phyloP scores from a whole-genome alignment of 2,888 invertebrate species.

The Dryococelus australis region DNA sequence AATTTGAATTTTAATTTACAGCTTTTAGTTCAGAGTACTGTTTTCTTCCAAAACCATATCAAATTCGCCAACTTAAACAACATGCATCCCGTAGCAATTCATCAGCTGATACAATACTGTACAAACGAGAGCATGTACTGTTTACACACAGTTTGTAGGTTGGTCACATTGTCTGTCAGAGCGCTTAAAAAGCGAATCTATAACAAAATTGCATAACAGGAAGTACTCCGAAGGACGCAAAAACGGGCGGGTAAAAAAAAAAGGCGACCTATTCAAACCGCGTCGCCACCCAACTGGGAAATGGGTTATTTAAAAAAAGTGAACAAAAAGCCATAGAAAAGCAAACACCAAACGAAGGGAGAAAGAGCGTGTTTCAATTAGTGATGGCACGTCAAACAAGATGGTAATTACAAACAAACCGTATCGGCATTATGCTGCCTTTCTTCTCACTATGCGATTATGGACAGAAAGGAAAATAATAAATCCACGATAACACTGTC shows the following conservation, averaged over 20 bases:
- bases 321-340: neutral
- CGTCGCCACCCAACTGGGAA: neutral
- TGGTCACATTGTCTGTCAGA: too few species aligned
- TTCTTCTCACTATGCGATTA: neutral
- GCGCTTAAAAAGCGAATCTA: neutral
- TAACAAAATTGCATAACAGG: neutral
- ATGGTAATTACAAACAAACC: neutral
- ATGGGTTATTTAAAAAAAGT: neutral
- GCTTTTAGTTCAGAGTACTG: too few species aligned
- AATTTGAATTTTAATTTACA: too few species aligned
- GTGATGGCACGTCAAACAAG: neutral
- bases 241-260: neutral
- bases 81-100: too few species aligned
- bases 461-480: neutral
- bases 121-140: too few species aligned
- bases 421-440: neutral
- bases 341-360: neutral
- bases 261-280: neutral
- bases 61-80: too few species aligned
- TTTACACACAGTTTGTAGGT: too few species aligned
- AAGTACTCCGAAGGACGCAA: neutral
- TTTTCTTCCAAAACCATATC: too few species aligned
- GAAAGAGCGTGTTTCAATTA: neutral
- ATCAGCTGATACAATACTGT: too few species aligned
- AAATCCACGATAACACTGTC: neutral